Evolutionary conservation across 1,140 invertebrate genomes (phyloP).

Genomic region (Coptotermes formosanus): DNA sequence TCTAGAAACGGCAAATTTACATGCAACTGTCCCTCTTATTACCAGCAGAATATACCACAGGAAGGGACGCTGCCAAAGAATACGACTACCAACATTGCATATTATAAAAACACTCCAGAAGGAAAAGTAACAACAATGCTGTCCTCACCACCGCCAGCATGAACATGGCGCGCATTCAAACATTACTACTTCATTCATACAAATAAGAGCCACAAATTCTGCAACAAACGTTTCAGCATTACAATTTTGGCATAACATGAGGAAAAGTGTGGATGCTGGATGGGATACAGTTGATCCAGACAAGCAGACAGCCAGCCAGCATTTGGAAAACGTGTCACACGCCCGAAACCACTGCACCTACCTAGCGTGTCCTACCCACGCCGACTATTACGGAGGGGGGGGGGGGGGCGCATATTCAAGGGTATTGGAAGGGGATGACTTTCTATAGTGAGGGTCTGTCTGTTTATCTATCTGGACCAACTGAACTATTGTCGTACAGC

Average conservation of each 20-base stretch:
- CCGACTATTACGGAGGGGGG: background rate
- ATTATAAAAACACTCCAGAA: no score
- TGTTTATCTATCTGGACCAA: constrained; percentile 30
- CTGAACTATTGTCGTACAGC: constrained; percentile 21
- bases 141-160: no score
- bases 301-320: constrained; percentile 11
- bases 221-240: background rate
- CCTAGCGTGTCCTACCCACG: constrained; percentile 1
- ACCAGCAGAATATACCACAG: no score
- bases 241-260: background rate
- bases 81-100: no score
- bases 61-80: no score
- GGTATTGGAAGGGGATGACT: background rate
- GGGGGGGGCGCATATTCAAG: background rate
- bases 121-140: no score
- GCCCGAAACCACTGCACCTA: background rate
- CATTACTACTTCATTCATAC: no score
- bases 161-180: no score
- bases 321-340: constrained; percentile 15
- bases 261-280: constrained; percentile 18
- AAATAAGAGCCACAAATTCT: background rate
- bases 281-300: constrained; percentile 15
- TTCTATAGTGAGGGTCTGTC: constrained; percentile 16
- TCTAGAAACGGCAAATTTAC: no score
- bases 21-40: no score